Conservation (phyloP, 2,888 invertebrate genomes). For the Psylliodes chrysocephalus region DNA sequence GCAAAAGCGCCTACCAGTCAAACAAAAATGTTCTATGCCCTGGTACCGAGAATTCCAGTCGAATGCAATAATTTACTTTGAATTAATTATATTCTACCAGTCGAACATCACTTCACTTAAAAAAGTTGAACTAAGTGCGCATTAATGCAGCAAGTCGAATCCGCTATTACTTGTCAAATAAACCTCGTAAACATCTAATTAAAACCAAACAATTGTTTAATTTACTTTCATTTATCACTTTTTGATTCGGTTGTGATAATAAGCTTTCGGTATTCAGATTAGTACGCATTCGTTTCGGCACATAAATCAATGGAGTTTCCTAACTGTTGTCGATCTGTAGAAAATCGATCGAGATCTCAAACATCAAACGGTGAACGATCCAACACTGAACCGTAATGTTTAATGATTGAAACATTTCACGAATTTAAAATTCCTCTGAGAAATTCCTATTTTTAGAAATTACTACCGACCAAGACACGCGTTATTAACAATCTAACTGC, state of each 20-base stretch:
- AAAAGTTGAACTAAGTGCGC: too few relatives aligned
- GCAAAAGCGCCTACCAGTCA: too few relatives aligned
- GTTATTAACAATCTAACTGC: too few relatives aligned
- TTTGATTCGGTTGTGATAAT: neutral
- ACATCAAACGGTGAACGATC: conserved; percentile 8
- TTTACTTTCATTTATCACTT: neutral
- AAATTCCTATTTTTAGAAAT: neutral
- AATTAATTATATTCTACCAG: too few relatives aligned
- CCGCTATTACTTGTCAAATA: too few relatives aligned
- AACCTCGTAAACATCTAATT: too few relatives aligned
- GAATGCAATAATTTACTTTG: too few relatives aligned
- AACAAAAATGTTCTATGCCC: too few relatives aligned
- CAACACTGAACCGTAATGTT: neutral
- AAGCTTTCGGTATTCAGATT: neutral
- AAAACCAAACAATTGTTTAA: too few relatives aligned
- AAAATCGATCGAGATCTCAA: conserved; percentile 2
- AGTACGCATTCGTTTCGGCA: neutral
- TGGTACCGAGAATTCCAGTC: too few relatives aligned
- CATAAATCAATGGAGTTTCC: neutral
- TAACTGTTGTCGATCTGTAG: conserved; percentile 1
- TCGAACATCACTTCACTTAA: too few relatives aligned
- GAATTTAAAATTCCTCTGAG: neutral
- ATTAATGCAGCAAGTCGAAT: too few relatives aligned
- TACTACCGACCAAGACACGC: neutral
- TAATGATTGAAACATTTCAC: neutral